These are phyloP conservation scores for Anagrus nilaparvatae DNA, from an alignment of 1,140 invertebrate species.

Conservation along the genomic window DNA sequence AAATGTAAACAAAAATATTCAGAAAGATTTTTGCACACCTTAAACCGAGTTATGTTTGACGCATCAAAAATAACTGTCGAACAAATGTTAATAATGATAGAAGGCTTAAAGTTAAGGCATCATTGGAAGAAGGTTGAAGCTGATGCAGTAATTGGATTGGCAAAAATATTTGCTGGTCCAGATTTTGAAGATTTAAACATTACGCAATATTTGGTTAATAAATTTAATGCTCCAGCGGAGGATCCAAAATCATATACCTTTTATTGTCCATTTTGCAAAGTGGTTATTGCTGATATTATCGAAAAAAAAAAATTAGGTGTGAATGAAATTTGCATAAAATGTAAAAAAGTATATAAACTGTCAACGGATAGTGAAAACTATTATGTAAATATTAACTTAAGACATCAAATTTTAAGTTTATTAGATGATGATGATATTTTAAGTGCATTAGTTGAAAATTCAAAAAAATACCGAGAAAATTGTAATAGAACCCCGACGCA, in stretches of 20 bases:
- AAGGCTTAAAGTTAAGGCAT: constrained; percentile 2
- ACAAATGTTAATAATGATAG: constrained; percentile 1
- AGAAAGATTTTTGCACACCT: no score
- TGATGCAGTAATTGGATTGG: constrained; percentile 1
- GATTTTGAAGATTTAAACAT: constrained; percentile 10
- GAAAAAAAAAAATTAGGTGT: neutral
- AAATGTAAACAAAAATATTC: no score
- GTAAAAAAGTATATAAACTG: constrained; percentile 1
- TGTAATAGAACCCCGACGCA: no score
- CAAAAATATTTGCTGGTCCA: constrained; percentile 10
- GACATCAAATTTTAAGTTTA: constrained; percentile 4
- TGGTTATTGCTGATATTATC: constrained; percentile 3
- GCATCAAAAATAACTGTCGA: neutral
- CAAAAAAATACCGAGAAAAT: no score
- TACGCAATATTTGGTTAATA: constrained; percentile 2
- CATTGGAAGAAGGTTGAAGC: neutral
- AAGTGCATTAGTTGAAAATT: constrained; percentile 1
- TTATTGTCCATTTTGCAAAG: constrained; percentile 10
- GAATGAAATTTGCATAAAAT: neutral
- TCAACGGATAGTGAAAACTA: constrained; percentile 7
- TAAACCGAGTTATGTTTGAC: constrained; percentile 1
- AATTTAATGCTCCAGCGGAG: constrained; percentile 5
- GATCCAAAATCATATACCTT: constrained; percentile 5
- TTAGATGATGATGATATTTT: neutral
- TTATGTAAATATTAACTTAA: constrained; percentile 6